Conservation (phyloP, 64 coral and sea anemone species). For the Orbicella faveolata region DNA sequence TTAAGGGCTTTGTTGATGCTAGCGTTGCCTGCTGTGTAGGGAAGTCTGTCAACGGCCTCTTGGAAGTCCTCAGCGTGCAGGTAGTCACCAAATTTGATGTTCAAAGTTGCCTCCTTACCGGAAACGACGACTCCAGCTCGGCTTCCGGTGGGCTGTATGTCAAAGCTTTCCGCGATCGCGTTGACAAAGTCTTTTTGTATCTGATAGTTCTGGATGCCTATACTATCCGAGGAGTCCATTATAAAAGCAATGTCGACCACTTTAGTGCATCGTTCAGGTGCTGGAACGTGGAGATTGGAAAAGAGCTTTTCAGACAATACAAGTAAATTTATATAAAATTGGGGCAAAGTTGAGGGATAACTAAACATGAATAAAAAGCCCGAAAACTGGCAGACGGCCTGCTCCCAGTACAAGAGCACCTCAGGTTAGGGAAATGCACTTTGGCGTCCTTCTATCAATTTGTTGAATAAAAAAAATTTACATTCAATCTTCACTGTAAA, state of each 20-base stretch:
- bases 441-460: too few species aligned
- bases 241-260: slow-evolving; percentile 35
- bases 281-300: background rate
- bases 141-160: slow-evolving; percentile 20
- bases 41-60: slow-evolving; percentile 46
- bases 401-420: too few species aligned
- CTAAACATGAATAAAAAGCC: too few species aligned
- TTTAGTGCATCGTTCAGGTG: slow-evolving; percentile 30
- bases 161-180: slow-evolving; percentile 55
- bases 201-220: slow-evolving; percentile 19
- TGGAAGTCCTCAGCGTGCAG: slow-evolving; percentile 49
- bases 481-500: too few species aligned
- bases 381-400: too few species aligned
- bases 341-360: too few species aligned
- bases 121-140: slow-evolving; percentile 58
- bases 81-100: slow-evolving; percentile 67
- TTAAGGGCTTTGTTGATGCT: slow-evolving; percentile 50
- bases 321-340: too few species aligned
- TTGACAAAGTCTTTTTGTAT: slow-evolving; percentile 74
- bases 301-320: background rate
- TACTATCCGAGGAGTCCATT: slow-evolving; percentile 39
- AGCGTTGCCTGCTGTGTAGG: slow-evolving; percentile 27
- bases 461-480: too few species aligned
- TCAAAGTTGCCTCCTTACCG: slow-evolving; percentile 39
- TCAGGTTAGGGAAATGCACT: too few species aligned